Percentiles rank a stretch among this genome's conserved stretches.
Evolutionary conservation across 2,888 invertebrate species (phyloP).

Genomic region (Ectobius pallidus): DNA sequence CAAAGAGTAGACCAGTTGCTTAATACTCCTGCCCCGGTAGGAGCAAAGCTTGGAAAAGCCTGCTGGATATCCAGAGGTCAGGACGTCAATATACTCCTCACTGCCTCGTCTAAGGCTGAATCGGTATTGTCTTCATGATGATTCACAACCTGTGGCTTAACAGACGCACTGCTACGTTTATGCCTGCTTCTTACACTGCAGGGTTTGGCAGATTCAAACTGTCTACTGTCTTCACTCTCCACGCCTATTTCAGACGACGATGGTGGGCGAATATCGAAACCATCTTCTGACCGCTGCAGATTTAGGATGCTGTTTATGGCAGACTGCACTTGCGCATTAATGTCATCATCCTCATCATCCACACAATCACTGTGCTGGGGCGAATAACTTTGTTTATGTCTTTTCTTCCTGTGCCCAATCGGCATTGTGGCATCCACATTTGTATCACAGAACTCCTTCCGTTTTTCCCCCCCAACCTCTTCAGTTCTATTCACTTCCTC

Average conservation of each 20-base stretch:
- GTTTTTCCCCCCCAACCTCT: conserved; percentile 17
- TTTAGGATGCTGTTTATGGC: conserved; percentile 81
- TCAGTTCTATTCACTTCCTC: not conserved
- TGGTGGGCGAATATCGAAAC: conserved; percentile 37
- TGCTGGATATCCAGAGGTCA: conserved; percentile 49
- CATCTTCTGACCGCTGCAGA: conserved; percentile 61
- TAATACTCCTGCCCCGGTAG: conserved; percentile 2
- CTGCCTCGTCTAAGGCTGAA: conserved; percentile 58
- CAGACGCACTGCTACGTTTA: conserved; percentile 24
- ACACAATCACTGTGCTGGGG: conserved; percentile 6
- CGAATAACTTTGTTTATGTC: conserved; percentile 31
- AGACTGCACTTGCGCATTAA: conserved; percentile 78
- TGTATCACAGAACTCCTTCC: conserved; percentile 39
- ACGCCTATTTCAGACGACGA: conserved; percentile 24
- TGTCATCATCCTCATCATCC: conserved; percentile 63
- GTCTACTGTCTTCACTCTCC: conserved; percentile 29
- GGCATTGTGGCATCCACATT: conserved; percentile 11
- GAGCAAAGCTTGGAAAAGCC: conserved; percentile 14
- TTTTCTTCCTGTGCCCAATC: conserved; percentile 34
- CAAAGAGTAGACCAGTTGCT: conserved; percentile 13
- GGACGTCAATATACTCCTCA: conserved; percentile 61
- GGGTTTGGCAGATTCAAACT: conserved; percentile 7
- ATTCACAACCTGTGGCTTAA: conserved; percentile 22
- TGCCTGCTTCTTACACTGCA: conserved; percentile 23
- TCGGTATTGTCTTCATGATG: conserved; percentile 47